Evolutionary conservation across 2,888 invertebrate species (phyloP).

Genomic region (Parasteatoda lunata): DNA sequence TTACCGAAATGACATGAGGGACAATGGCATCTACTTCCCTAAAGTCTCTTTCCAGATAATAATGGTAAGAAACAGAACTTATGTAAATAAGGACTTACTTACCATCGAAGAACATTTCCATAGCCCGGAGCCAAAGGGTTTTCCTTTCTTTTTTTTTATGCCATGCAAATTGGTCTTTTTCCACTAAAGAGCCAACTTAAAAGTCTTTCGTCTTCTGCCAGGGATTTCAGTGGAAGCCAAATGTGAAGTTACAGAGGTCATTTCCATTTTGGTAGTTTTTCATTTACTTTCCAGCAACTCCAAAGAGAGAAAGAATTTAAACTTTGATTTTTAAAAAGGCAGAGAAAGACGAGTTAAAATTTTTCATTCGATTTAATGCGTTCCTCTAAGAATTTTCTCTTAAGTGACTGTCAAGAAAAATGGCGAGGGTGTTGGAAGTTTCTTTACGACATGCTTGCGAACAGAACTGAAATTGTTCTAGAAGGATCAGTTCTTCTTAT

Average conservation of each 20-base stretch:
- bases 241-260: neutral
- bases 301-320: neutral
- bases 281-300: neutral
- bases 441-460: neutral
- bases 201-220: neutral
- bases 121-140: conserved; percentile 5
- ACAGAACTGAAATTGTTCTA: too few species aligned
- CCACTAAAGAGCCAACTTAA: neutral
- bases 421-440: neutral
- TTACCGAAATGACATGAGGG: neutral
- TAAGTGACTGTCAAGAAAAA: neutral
- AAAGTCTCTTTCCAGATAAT: conserved; percentile 3
- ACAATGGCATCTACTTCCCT: neutral
- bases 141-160: conserved; percentile 1
- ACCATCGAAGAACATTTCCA: neutral
- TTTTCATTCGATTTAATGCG: neutral
- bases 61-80: conserved; percentile 8
- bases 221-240: neutral
- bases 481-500: too few species aligned
- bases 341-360: neutral
- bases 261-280: neutral
- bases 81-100: conserved; percentile 12
- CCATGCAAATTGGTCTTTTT: conserved; percentile 1
- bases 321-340: neutral
- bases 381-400: neutral